These are phyloP conservation scores for Eilema griseolum DNA, from an alignment of 2,888 invertebrate genomes.

Conservation along the genomic window DNA sequence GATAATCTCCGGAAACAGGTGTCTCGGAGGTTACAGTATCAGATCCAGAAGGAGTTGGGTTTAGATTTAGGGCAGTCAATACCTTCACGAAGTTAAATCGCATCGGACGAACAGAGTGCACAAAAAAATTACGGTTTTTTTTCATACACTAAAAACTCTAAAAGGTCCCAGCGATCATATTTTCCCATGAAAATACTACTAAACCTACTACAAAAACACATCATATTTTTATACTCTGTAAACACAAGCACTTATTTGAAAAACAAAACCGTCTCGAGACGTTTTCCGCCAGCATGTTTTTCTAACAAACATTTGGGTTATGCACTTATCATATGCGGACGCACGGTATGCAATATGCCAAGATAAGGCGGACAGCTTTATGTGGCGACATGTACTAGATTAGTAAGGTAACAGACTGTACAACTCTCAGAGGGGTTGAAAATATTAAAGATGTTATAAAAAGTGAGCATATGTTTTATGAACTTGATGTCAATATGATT, in stretches of 20 bases:
- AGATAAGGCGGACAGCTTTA: constrained; percentile 77
- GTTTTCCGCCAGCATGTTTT: constrained; percentile 48
- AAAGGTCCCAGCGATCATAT: neutral
- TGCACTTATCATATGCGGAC: constrained; percentile 77
- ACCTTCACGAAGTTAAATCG: no score
- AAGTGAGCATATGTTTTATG: no score
- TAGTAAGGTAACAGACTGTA: constrained; percentile 36
- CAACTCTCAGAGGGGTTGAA: constrained; percentile 18
- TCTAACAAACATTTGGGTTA: constrained; percentile 58
- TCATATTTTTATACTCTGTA: constrained; percentile 34
- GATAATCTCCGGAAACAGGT: no score
- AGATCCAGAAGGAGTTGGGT: no score
- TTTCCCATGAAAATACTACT: neutral
- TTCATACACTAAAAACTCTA: constrained; percentile 2
- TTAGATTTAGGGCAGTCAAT: no score
- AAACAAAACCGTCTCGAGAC: constrained; percentile 48
- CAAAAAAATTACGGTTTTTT: no score
- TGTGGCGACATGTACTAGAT: constrained; percentile 57
- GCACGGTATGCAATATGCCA: constrained; percentile 74
- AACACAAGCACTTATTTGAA: constrained; percentile 35
- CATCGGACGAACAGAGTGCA: no score
- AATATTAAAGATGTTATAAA: no score
- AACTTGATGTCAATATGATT: no score
- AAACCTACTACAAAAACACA: neutral
- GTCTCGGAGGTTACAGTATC: no score